Base-by-base conservation (phyloP, 2,888 invertebrate species). In the Crossocerus cetratus region DNA sequence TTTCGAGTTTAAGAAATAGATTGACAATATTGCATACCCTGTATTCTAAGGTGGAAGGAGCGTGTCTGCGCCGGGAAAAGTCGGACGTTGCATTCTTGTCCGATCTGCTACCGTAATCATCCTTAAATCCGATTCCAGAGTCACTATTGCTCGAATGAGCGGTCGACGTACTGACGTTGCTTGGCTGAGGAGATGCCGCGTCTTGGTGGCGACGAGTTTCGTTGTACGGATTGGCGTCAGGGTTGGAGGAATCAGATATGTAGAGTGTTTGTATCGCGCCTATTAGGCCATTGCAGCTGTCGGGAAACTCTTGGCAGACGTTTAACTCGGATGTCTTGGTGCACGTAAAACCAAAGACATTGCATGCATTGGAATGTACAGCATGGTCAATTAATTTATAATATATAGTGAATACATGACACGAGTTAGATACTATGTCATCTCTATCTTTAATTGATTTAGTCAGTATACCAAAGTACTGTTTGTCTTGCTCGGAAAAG, bases 391-490 rank as follows among this genome's bases (percentile, higher is more conserved):
- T 93, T 82, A 97, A 92, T 89, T 97, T 95, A 0, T 97, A 94
- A 87, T 98, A 98, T 8, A 98, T 96, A 72, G 97, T 97, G 89
- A 99, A 99, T 0, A 98, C 97, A 90, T 99, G 98, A 86, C 98
- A 98, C 64, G 98, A 97, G 87, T 96, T 96, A 0, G 96, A 96
- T 18, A 94, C 93, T 77, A 93, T 93, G 11, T 93, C 83, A 86
- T 87, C 92, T 14, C 88, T 87, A 64, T 89, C 87, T 65, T 84
- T 87, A 72, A 95, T 94, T 0, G 96, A 95, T 85, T 95, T 94
- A 0, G 98, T 98, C 2, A 98, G 96, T 55, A 99, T 93, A 0
- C 98, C 98, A 88, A 99, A 98, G 90, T 97, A 98, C 62, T 97
- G 93, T 84, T 96, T 94, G 86, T 98, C 98, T 81, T 97, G 96